A percentile compares a stretch with the other conserved stretches of the same genome.
Evolutionary conservation across 2,113 vertebrate species (phyloP).

Genomic region (Dolichotis patagonum): DNA sequence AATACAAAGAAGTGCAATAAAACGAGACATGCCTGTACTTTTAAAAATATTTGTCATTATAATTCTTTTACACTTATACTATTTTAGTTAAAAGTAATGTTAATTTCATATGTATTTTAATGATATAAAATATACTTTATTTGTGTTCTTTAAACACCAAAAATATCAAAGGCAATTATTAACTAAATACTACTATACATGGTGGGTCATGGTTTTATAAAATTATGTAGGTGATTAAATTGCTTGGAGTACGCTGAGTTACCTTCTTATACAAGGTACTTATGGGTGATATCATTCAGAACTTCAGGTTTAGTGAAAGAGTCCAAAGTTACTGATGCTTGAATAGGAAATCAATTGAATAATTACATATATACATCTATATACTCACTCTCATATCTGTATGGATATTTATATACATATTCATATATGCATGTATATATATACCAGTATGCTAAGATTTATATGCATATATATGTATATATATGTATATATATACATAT

Average conservation of each 20-base stretch:
- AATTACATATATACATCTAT: not conserved
- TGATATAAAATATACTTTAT: not conserved
- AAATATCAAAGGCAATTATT: not conserved
- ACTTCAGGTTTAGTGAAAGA: not conserved
- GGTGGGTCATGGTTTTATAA: not conserved
- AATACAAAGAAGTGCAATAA: not conserved
- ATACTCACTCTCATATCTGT: no score
- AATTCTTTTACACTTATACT: not conserved
- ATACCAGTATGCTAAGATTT: no score
- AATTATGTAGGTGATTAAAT: not conserved
- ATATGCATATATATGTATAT: no score
- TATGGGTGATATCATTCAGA: not conserved
- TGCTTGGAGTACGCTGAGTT: not conserved
- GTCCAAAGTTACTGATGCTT: not conserved
- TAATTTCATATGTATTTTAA: not conserved
- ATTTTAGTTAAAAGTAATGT: not conserved
- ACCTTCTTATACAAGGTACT: not conserved
- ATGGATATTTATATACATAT: not conserved
- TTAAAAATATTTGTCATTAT: not conserved
- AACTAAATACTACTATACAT: not conserved
- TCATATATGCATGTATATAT: not conserved
- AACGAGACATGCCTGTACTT: not conserved
- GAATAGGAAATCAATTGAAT: not conserved
- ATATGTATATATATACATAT: no score
- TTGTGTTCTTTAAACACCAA: not conserved